A percentile compares a stretch with the other conserved stretches of the same genome.
phyloP scores from a whole-genome alignment of 2,113 vertebrate species.

The Thamnaconus septentrionalis region DNA sequence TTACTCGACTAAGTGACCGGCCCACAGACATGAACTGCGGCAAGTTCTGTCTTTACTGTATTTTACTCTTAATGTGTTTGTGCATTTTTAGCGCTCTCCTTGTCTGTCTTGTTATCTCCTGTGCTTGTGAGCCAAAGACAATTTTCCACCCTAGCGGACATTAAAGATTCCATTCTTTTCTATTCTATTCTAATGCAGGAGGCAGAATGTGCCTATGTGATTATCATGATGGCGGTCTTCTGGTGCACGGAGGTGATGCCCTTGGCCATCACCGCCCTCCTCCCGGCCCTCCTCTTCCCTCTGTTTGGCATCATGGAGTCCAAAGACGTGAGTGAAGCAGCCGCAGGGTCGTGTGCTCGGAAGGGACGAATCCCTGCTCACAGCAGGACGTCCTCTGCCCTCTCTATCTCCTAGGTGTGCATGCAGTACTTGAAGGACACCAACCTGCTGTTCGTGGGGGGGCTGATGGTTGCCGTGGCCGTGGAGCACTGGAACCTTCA shows the following conservation, averaged over 20 bases:
- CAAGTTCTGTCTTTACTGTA: no score
- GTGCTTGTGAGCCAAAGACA: no score
- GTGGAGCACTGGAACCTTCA: slow-evolving; percentile 96
- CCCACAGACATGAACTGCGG: no score
- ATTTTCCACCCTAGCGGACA: no score
- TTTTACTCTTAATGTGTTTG: not conserved
- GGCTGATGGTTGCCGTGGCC: slow-evolving; percentile 89
- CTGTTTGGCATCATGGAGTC: slow-evolving; percentile 89
- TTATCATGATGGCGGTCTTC: slow-evolving; percentile 91
- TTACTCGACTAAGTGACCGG: no score
- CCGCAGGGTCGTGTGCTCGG: no score
- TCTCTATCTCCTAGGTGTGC: slow-evolving; percentile 81
- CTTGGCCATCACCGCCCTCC: slow-evolving; percentile 86
- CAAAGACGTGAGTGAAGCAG: slow-evolving; percentile 77
- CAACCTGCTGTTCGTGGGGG: slow-evolving; percentile 92
- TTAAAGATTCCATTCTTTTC: no score
- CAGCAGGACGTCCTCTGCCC: not conserved
- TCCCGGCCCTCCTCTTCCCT: slow-evolving; percentile 91
- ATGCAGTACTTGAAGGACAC: slow-evolving; percentile 96
- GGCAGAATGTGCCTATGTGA: slow-evolving; percentile 87
- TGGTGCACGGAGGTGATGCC: slow-evolving; percentile 97
- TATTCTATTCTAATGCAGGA: slow-evolving; percentile 74
- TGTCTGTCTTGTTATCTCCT: no score
- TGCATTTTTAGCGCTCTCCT: no score
- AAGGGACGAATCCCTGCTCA: no score